Conservation (phyloP, 2,113 vertebrate species). For the Prietella phreatophila region DNA sequence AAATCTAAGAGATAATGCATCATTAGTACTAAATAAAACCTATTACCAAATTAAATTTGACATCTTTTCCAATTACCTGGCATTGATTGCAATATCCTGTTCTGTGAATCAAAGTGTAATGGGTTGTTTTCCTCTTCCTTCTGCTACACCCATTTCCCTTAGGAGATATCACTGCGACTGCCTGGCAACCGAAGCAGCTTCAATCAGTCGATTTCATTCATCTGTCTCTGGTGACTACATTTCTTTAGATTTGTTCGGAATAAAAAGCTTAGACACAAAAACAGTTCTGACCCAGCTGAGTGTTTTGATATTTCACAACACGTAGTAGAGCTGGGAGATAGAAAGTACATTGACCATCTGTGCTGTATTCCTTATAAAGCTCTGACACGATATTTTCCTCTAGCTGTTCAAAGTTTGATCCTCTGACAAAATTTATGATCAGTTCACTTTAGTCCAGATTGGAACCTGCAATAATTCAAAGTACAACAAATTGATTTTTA, state of each 20-base stretch:
- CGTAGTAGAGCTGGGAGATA: slow-evolving; percentile 47
- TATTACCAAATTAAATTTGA: slow-evolving; percentile 30
- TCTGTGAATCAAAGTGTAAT: slow-evolving; percentile 36
- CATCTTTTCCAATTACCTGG: slow-evolving; percentile 10
- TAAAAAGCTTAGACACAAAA: slow-evolving; percentile 62
- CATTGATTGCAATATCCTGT: not conserved
- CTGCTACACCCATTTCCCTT: slow-evolving; percentile 41
- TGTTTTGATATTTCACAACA: slow-evolving; percentile 58
- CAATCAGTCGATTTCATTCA: slow-evolving; percentile 63
- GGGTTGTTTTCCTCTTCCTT: slow-evolving; percentile 29
- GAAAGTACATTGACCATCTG: slow-evolving; percentile 29
- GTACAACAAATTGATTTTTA: slow-evolving; percentile 24
- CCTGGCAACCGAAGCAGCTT: slow-evolving; percentile 59
- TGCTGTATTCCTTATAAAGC: not conserved
- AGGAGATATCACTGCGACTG: slow-evolving; percentile 53
- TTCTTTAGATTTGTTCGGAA: slow-evolving; percentile 61
- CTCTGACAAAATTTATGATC: not conserved
- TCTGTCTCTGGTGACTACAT: slow-evolving; percentile 64
- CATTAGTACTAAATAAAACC: slow-evolving; percentile 23
- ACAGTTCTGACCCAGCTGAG: slow-evolving; percentile 63
- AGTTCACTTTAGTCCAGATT: not conserved
- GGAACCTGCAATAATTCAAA: not conserved
- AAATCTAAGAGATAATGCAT: slow-evolving; percentile 12
- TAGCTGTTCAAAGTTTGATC: not conserved
- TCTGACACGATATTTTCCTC: not conserved